Conservation (phyloP, 2,797 vertebrate species). For the Dipus sagitta region DNA sequence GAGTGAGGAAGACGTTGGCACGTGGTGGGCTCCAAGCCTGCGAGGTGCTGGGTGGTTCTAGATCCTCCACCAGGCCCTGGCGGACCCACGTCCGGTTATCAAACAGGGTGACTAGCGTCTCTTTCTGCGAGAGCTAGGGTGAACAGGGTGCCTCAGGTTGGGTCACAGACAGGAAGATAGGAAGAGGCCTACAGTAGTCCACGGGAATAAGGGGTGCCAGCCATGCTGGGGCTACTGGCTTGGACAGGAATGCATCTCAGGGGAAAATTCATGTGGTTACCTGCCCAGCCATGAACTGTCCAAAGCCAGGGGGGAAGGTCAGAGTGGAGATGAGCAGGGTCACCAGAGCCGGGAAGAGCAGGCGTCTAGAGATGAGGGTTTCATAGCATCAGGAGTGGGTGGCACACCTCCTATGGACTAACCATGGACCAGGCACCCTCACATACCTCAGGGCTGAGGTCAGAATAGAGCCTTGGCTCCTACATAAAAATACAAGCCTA, state of each 20-base stretch:
- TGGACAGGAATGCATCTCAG: background rate
- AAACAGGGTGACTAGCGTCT: conserved; percentile 95
- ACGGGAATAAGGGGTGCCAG: background rate
- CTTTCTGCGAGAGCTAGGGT: conserved; percentile 95
- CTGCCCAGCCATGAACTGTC: conserved; percentile 99
- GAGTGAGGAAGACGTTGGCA: conserved; percentile 95
- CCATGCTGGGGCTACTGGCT: background rate
- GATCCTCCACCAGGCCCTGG: conserved; percentile 93
- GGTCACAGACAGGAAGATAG: background rate
- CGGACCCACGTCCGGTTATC: conserved; percentile 98
- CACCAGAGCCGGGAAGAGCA: conserved; percentile 97
- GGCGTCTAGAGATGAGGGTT: conserved; percentile 88
- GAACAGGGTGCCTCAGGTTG: conserved; percentile 54
- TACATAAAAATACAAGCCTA: background rate
- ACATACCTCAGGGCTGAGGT: background rate
- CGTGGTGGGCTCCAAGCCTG: conserved; percentile 95
- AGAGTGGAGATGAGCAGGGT: conserved; percentile 95
- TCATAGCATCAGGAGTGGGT: conserved; percentile 5
- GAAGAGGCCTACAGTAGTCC: background rate
- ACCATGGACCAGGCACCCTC: background rate
- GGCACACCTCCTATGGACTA: background rate
- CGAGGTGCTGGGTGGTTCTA: conserved; percentile 91
- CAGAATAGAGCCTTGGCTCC: conserved; percentile 29
- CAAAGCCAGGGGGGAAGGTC: conserved; percentile 97
- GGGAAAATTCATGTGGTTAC: conserved; percentile 83